These are phyloP conservation scores for Orbicella faveolata DNA, from an alignment of 64 coral and sea anemone species.

Conservation along the genomic window DNA sequence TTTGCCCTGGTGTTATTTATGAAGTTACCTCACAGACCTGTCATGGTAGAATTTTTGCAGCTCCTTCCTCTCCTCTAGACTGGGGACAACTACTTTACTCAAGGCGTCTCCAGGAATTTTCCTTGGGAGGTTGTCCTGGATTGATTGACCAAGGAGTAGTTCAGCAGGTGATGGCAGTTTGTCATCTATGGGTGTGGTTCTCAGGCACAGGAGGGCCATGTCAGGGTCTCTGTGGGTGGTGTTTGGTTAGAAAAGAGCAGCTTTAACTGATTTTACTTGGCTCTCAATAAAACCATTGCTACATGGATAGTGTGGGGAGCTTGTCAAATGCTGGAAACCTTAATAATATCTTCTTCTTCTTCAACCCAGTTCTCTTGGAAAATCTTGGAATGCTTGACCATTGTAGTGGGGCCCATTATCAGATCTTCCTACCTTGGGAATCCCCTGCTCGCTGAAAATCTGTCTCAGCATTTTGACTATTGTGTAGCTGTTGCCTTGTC, in stretches of 20 bases:
- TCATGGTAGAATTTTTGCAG: too few relatives aligned
- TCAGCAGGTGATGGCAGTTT: slow-evolving; percentile 68
- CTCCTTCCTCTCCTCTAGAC: too few relatives aligned
- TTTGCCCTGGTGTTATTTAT: slow-evolving; percentile 31
- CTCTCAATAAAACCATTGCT: slow-evolving; percentile 59
- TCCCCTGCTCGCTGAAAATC: too few relatives aligned
- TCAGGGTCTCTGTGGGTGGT: too few relatives aligned
- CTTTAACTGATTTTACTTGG: slow-evolving; percentile 69
- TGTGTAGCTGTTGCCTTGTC: too few relatives aligned
- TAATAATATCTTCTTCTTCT: too few relatives aligned
- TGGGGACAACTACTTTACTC: slow-evolving; percentile 60
- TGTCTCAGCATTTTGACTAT: too few relatives aligned
- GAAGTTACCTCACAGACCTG: slow-evolving; percentile 37
- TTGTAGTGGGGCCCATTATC: too few relatives aligned
- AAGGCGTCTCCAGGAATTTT: slow-evolving; percentile 33
- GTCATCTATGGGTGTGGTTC: slow-evolving; percentile 43
- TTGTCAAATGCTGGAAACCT: slow-evolving; percentile 19
- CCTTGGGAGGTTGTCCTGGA: slow-evolving; percentile 55
- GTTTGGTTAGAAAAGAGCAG: too few relatives aligned
- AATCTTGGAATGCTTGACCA: slow-evolving; percentile 16
- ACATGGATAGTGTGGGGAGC: slow-evolving; percentile 19
- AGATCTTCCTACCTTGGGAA: slow-evolving; percentile 32
- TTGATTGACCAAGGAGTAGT: slow-evolving; percentile 44
- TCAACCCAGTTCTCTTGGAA: neutral
- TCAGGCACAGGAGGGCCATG: too few relatives aligned